A percentile compares a stretch with the other conserved stretches of the same genome.
Conservation (phyloP, 2,113 vertebrate genomes). For the Genyomyrus donnyi region DNA sequence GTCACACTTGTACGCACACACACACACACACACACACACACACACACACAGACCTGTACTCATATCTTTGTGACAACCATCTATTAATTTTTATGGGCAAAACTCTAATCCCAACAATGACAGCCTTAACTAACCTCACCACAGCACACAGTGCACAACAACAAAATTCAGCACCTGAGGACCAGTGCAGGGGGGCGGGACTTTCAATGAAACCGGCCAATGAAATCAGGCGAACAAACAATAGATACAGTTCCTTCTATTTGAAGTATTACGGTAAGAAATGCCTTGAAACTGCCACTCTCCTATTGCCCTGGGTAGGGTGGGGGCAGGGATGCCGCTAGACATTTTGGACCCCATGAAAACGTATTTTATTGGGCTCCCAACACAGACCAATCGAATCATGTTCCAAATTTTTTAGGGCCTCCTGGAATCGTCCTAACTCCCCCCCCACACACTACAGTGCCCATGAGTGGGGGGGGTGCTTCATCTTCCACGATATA, state of each 20-base stretch:
- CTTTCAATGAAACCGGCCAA: too few species aligned
- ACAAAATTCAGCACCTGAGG: too few species aligned
- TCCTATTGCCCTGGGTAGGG: neutral
- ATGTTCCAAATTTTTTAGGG: neutral
- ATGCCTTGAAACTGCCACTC: neutral
- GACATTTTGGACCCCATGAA: neutral
- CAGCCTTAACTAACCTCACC: neutral
- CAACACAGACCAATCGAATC: neutral
- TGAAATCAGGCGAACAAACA: neutral
- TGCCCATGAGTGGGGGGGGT: neutral
- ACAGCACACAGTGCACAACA: too few species aligned
- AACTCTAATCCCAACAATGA: neutral
- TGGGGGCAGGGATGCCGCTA: neutral
- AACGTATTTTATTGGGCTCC: neutral
- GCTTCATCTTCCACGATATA: neutral
- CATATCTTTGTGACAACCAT: too few species aligned
- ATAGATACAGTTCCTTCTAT: neutral
- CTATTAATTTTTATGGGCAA: too few species aligned
- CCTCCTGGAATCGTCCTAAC: neutral
- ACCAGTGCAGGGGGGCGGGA: too few species aligned
- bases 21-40: neutral
- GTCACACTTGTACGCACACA: conserved; percentile 19
- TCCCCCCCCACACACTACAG: neutral
- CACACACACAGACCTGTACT: too few species aligned
- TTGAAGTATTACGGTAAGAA: neutral